These are phyloP conservation scores for Eidolon helvum DNA, from an alignment of 2,113 vertebrate species.

Conservation along the genomic window DNA sequence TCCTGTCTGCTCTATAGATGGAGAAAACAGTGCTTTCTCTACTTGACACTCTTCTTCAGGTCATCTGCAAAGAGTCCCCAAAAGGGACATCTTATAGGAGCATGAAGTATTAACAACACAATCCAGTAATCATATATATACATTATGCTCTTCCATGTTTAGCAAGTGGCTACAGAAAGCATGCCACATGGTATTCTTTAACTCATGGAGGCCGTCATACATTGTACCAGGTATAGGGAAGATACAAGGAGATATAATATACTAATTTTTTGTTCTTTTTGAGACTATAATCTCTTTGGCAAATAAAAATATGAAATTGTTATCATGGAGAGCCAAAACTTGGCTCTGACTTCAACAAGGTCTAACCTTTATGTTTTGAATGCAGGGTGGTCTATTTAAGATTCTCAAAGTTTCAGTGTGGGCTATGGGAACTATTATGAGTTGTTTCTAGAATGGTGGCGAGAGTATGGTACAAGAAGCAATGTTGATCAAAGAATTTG, in stretches of 20 bases:
- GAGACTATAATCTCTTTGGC: background rate
- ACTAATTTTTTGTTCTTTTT: background rate
- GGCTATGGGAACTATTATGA: background rate
- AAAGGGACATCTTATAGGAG: background rate
- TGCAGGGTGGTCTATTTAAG: background rate
- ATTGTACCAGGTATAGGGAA: no score
- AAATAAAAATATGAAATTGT: background rate
- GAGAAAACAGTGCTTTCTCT: background rate
- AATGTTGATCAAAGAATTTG: background rate
- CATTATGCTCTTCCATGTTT: background rate
- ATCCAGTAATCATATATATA: background rate
- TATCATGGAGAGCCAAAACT: background rate
- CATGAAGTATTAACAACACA: background rate
- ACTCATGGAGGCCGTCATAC: rapidly evolving
- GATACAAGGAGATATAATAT: background rate
- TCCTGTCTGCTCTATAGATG: background rate
- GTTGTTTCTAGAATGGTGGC: background rate
- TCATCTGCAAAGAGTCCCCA: background rate
- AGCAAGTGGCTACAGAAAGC: background rate
- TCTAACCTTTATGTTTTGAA: background rate
- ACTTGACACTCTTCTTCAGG: background rate
- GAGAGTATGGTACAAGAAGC: background rate
- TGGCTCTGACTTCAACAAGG: background rate
- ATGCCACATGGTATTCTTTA: background rate
- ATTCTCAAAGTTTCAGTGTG: background rate